Evolutionary conservation across 2,113 vertebrate genomes (phyloP).

Genomic region (Ancistrus triradiatus): DNA sequence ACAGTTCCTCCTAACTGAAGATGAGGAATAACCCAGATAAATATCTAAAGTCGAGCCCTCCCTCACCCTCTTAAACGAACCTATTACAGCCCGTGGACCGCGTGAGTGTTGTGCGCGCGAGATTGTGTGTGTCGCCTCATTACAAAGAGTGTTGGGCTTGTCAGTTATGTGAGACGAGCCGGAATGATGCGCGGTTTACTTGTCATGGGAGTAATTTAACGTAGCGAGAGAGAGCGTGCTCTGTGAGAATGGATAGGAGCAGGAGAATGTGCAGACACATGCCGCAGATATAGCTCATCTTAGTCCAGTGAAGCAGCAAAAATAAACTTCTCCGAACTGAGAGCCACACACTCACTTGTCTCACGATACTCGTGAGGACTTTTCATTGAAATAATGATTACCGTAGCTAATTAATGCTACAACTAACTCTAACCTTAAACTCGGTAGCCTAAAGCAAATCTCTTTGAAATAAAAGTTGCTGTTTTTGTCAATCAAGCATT

Average conservation of each 20-base stretch:
- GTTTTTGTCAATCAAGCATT: too few relatives aligned
- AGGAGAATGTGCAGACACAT: background rate
- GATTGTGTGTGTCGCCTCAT: conserved; percentile 83
- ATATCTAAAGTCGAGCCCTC: conserved; percentile 86
- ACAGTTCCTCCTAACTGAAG: conserved; percentile 86
- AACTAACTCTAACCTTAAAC: too few relatives aligned
- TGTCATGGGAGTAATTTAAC: conserved; percentile 90
- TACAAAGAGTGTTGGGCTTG: conserved; percentile 78
- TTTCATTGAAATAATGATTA: too few relatives aligned
- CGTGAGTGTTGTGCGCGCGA: conserved; percentile 48
- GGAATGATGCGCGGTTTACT: conserved; percentile 88
- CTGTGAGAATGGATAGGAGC: conserved; percentile 80
- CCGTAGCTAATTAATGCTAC: too few relatives aligned
- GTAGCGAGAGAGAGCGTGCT: conserved; percentile 78
- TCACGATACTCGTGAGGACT: too few relatives aligned
- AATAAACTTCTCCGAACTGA: conserved; percentile 71
- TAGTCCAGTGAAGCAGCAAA: conserved; percentile 66
- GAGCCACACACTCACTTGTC: too few relatives aligned
- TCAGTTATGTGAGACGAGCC: conserved; percentile 86
- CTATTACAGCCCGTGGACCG: conserved; percentile 64
- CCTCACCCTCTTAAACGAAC: conserved; percentile 88
- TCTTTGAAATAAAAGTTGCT: too few relatives aligned
- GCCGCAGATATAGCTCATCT: conserved; percentile 25
- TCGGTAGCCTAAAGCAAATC: too few relatives aligned
- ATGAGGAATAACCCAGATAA: conserved; percentile 86